phyloP scores from a whole-genome alignment of 2,888 invertebrate species.

The Pseudococcus jackbeardsleyi region DNA sequence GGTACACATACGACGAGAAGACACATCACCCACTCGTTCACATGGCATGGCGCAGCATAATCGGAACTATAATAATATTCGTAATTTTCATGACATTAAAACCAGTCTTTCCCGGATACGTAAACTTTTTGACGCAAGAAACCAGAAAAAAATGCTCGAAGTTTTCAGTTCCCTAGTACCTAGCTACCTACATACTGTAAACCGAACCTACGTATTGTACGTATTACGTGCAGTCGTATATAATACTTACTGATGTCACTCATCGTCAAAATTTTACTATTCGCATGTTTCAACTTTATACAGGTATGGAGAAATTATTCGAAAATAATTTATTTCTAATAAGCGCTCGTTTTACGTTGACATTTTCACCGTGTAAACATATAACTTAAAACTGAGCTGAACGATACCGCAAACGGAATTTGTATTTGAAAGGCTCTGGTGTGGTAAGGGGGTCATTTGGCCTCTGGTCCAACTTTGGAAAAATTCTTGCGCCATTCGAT shows the following conservation, averaged over 20 bases:
- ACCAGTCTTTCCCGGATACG: not conserved
- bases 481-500: too few species aligned
- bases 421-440: too few species aligned
- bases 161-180: not conserved
- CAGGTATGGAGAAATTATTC: not conserved
- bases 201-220: too few species aligned
- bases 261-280: not conserved
- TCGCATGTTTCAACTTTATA: not conserved
- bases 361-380: slow-evolving; percentile 1
- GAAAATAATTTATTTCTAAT: slow-evolving; percentile 32
- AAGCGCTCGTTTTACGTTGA: slow-evolving; percentile 9
- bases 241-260: not conserved
- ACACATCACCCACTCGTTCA: not conserved
- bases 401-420: not conserved
- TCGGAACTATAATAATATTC: not conserved
- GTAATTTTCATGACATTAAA: slow-evolving; percentile 3
- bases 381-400: not conserved
- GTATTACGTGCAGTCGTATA: too few species aligned
- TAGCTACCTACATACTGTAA: not conserved
- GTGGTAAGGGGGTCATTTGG: too few species aligned
- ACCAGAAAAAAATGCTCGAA: not conserved
- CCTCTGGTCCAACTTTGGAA: too few species aligned
- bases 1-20: not conserved
- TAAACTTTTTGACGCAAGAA: slow-evolving; percentile 3
- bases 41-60: not conserved